phyloP scores from a whole-genome alignment of 2,888 invertebrate genomes.

The Eupithecia subumbrata region DNA sequence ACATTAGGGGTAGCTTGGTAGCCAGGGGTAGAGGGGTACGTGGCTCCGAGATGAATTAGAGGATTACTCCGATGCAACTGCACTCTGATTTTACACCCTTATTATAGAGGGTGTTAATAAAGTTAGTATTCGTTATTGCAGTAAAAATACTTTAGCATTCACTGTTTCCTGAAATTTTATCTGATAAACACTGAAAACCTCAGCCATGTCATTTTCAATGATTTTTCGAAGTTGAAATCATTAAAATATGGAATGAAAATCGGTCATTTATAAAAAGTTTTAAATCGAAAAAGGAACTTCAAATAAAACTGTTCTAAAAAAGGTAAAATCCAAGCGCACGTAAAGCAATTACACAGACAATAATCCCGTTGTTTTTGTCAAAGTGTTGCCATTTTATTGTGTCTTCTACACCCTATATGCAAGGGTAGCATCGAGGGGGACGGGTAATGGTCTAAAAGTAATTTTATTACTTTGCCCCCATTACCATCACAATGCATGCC shows the following conservation, averaged over 20 bases:
- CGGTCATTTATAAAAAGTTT: neutral
- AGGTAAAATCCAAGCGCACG: constrained; percentile 49
- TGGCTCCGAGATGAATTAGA: constrained; percentile 78
- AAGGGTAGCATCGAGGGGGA: constrained; percentile 66
- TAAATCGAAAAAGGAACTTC: neutral
- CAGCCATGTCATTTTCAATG: neutral
- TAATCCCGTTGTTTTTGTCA: constrained; percentile 72
- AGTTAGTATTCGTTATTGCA: constrained; percentile 4
- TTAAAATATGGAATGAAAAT: neutral
- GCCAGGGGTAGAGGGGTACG: constrained; percentile 42
- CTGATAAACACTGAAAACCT: neutral
- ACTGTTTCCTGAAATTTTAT: neutral
- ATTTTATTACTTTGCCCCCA: constrained; percentile 84
- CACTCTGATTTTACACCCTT: constrained; percentile 81
- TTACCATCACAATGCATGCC: constrained; percentile 82
- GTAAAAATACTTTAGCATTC: neutral
- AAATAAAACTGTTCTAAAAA: constrained; percentile 36
- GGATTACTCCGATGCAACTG: constrained; percentile 82
- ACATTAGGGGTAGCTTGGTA: constrained; percentile 58
- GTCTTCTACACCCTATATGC: constrained; percentile 75
- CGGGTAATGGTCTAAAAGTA: constrained; percentile 83
- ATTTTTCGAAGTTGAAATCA: neutral
- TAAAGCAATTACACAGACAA: constrained; percentile 76
- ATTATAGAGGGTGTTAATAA: constrained; percentile 63
- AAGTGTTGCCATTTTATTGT: constrained; percentile 72